These are phyloP conservation scores for Phalanger gymnotis DNA, from an alignment of 2,797 vertebrate genomes.

Conservation along the genomic window DNA sequence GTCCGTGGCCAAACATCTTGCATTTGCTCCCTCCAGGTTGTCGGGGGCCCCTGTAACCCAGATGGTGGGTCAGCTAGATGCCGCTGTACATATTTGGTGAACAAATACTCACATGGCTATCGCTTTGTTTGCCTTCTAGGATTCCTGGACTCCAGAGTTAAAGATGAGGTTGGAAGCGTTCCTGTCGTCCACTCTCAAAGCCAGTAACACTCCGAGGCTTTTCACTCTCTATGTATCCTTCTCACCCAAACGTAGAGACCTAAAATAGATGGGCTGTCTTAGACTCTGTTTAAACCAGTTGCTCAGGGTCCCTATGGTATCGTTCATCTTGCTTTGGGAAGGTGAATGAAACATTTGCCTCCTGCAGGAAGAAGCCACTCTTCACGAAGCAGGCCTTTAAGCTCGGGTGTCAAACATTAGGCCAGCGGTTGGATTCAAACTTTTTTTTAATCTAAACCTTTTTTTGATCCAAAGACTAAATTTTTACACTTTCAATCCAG, in stretches of 20 bases:
- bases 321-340: background rate
- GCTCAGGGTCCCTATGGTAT: background rate
- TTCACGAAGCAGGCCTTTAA: background rate
- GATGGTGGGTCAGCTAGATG: background rate
- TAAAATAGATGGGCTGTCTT: background rate
- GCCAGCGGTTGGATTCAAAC: background rate
- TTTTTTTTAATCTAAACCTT: background rate
- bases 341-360: background rate
- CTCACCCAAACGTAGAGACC: slow-evolving; percentile 43
- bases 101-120: slow-evolving; percentile 26
- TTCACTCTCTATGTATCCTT: slow-evolving; percentile 97
- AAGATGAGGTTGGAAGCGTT: slow-evolving; percentile 91
- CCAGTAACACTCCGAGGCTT: slow-evolving; percentile 88
- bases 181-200: slow-evolving; percentile 89
- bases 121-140: slow-evolving; percentile 85
- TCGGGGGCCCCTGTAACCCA: background rate
- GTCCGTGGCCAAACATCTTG: background rate
- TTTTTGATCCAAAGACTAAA: background rate
- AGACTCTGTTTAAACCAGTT: background rate
- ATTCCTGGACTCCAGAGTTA: slow-evolving; percentile 92
- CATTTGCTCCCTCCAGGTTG: background rate
- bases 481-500: background rate
- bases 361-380: background rate
- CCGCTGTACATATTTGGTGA: slow-evolving; percentile 54
- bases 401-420: background rate